These are phyloP conservation scores for Scaptomyza parva DNA, from an alignment of 2,888 invertebrate species.

Conservation along the genomic window DNA sequence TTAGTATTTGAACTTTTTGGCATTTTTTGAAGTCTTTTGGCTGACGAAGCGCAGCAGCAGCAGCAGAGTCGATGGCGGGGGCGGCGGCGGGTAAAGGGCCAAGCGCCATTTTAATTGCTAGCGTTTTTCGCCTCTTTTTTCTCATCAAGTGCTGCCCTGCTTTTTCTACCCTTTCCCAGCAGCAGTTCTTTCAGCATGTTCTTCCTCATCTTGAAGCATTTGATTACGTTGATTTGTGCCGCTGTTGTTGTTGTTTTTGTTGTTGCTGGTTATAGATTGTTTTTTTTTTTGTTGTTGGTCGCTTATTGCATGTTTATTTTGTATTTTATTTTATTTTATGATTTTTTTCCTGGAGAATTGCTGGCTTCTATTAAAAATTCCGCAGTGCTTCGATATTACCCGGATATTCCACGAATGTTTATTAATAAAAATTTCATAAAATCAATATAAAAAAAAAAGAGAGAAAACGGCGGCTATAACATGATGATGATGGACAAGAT, in stretches of 20 bases:
- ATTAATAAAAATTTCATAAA: conserved; percentile 78
- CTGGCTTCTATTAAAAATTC: conserved; percentile 70
- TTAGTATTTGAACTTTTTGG: conserved; percentile 84
- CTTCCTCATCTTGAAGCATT: conserved; percentile 25
- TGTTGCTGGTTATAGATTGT: conserved; percentile 14
- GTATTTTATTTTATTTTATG: neutral
- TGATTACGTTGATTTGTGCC: conserved; percentile 66
- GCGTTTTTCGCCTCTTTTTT: conserved; percentile 33
- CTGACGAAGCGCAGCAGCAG: conserved; percentile 22
- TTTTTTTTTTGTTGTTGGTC: conserved; percentile 5
- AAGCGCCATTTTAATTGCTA: conserved; percentile 73
- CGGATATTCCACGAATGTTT: conserved; percentile 77
- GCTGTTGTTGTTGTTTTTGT: conserved; percentile 22
- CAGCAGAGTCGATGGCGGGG: no score
- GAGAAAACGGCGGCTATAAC: conserved; percentile 24
- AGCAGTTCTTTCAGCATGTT: neutral
- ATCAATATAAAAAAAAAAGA: conserved; percentile 54
- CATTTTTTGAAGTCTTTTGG: conserved; percentile 79
- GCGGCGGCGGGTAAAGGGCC: conserved; percentile 6
- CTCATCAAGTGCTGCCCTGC: conserved; percentile 21
- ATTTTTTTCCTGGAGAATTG: conserved; percentile 17
- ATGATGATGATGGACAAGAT: neutral
- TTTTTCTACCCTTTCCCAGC: neutral
- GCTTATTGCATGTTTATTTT: neutral
- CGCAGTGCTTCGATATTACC: conserved; percentile 55